Evolutionary conservation across 2,888 invertebrate species (phyloP), one percentile per base, ranked within the genome.

Genomic region (Ophion costatus): DNA sequence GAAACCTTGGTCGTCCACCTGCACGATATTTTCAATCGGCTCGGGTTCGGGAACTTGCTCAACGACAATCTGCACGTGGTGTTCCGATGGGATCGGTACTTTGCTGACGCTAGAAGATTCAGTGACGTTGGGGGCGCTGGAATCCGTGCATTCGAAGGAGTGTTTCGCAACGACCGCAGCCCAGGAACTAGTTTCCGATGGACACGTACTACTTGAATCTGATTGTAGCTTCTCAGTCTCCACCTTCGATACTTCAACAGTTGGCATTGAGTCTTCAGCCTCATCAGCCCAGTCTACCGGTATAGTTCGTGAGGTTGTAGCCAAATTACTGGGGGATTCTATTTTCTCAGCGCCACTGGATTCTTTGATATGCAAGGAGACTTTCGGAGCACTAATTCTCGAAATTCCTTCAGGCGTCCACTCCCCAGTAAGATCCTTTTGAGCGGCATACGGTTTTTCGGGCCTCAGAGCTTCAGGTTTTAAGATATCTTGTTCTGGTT

Each of bases 1-100:
- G 88, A 95, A 95, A 70, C 94, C 95, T 87, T 95, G 94, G 17
- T 92, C 89, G 84, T 94, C 94, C 42, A 91, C 90, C 77, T 91
- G 89, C 33, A 90, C 89, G 75, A 92, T 78, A 80, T 91, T 90
- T 86, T 93, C 92, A 45, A 92, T 90, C 0, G 92, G 90, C 33
- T 91, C 90, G 14, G 88, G 85, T 85, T 91, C 89, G 9, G 90
- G 89, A 61, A 91, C 88, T 69, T 92, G 88, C 51, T 93, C 91
- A 10, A 91, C 91, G 5, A 88, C 74, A 67, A 93, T 92, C 81
- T 92, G 91, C 11, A 93, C 89, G 51, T 89, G 89, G 42, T 82
- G 86, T 59, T 88, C 87, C 51, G 82, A 80, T 10, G 64, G 17
- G 51, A 69, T 70, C 33, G 73, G 75, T 57, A 82, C 83, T 61